Evolutionary conservation across 30 jellyfish, hydroid and myxozoan genomes (phyloP).

Genomic region (Mastigias papua): DNA sequence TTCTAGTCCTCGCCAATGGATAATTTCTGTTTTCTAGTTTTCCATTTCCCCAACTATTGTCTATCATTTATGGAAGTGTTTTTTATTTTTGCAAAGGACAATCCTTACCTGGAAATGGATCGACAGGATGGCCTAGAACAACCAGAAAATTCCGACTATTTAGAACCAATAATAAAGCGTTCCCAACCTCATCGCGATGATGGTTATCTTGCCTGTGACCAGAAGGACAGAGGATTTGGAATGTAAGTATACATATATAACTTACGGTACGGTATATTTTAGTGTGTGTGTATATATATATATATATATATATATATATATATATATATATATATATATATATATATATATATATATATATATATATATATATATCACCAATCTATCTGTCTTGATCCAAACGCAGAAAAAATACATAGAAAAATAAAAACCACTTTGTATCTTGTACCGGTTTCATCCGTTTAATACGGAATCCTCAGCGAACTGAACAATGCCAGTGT

Average conservation of each 20-base stretch:
- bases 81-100: slow-evolving; percentile 20
- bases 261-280: neutral
- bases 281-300: neutral
- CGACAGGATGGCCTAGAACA: slow-evolving; percentile 21
- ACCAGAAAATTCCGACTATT: slow-evolving; percentile 40
- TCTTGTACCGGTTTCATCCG: too few species aligned
- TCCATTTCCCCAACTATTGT: neutral
- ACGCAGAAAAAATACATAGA: too few species aligned
- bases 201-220: neutral
- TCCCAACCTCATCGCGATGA: neutral
- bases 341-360: too few species aligned
- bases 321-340: too few species aligned
- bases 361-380: neutral
- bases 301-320: too few species aligned
- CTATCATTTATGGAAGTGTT: neutral
- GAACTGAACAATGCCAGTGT: too few species aligned
- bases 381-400: too few species aligned
- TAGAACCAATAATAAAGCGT: slow-evolving; percentile 27
- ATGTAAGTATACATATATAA: neutral
- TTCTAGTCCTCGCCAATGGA: too few species aligned
- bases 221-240: neutral
- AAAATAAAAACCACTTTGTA: too few species aligned
- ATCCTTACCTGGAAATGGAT: slow-evolving; percentile 56
- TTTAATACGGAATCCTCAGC: too few species aligned
- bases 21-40: neutral